These are phyloP conservation scores for Corydoras maculifer DNA, from an alignment of 2,113 vertebrate species.

Conservation along the genomic window DNA sequence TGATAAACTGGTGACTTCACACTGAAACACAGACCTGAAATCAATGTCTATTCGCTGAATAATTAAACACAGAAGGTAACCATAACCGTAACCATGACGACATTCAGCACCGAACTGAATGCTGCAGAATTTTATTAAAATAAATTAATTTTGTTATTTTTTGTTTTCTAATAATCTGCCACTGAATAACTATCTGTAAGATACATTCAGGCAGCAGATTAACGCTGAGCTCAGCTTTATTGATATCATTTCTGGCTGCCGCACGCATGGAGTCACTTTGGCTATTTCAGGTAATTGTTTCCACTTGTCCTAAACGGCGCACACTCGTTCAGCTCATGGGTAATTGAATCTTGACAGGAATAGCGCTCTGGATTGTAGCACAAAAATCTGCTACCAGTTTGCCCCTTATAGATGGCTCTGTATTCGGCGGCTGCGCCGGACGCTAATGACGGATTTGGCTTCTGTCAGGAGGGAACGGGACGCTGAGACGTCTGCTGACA, in stretches of 20 bases:
- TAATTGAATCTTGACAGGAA: constrained; percentile 63
- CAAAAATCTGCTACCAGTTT: constrained; percentile 54
- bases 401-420: constrained; percentile 46
- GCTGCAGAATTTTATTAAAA: too few species aligned
- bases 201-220: not conserved
- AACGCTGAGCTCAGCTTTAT: constrained; percentile 28
- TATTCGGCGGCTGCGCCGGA: constrained; percentile 57
- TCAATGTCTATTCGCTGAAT: too few species aligned
- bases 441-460: constrained; percentile 57
- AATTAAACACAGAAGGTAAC: too few species aligned
- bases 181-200: too few species aligned
- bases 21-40: too few species aligned
- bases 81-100: too few species aligned
- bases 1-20: too few species aligned
- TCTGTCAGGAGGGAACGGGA: constrained; percentile 60
- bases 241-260: constrained; percentile 38
- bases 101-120: too few species aligned
- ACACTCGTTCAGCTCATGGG: constrained; percentile 49
- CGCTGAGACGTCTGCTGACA: constrained; percentile 48
- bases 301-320: constrained; percentile 43
- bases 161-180: too few species aligned
- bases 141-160: too few species aligned
- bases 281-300: constrained; percentile 56
- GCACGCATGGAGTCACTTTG: constrained; percentile 52
- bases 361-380: constrained; percentile 36